Conservation (phyloP, 30 jellyfish, hydroid and myxozoan genomes). For the Rhopilema esculentum region DNA sequence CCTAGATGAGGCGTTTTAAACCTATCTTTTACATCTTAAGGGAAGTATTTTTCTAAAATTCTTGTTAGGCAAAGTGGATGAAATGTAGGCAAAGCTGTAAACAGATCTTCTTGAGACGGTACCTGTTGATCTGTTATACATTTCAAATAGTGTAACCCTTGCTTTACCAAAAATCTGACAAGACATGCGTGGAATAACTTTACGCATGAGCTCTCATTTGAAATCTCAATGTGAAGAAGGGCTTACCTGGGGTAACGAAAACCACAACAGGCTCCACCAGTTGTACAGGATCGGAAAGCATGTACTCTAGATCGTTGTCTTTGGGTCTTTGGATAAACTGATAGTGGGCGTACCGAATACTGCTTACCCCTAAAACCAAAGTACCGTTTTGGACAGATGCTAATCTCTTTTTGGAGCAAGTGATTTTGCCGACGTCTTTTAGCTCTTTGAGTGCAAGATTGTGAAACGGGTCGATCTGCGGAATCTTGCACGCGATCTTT, state of each 20-base stretch:
- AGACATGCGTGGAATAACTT: no score
- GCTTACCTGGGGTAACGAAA: constrained; percentile 1
- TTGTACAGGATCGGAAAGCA: constrained; percentile 27
- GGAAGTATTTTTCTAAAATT: no score
- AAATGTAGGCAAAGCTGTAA: not conserved
- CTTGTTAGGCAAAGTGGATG: no score
- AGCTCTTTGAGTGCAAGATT: constrained; percentile 47
- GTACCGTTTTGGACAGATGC: constrained; percentile 11
- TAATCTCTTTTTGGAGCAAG: constrained; percentile 30
- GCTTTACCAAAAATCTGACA: no score
- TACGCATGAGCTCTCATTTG: not conserved
- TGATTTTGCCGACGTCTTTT: constrained; percentile 34
- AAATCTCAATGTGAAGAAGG: not conserved
- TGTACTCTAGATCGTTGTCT: constrained; percentile 36
- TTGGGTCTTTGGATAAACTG: constrained; percentile 58
- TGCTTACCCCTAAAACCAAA: constrained; percentile 4
- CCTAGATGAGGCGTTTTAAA: no score
- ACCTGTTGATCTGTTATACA: no score
- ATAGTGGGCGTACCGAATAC: constrained; percentile 29
- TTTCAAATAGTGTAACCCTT: no score
- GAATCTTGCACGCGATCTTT: constrained; percentile 41
- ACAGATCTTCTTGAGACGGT: not conserved
- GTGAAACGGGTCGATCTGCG: constrained; percentile 59
- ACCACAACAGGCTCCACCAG: constrained; percentile 25
- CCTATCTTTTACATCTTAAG: no score